These are phyloP conservation scores for Heterotilapia buettikoferi DNA, from an alignment of 2,113 vertebrate species.

Conservation along the genomic window DNA sequence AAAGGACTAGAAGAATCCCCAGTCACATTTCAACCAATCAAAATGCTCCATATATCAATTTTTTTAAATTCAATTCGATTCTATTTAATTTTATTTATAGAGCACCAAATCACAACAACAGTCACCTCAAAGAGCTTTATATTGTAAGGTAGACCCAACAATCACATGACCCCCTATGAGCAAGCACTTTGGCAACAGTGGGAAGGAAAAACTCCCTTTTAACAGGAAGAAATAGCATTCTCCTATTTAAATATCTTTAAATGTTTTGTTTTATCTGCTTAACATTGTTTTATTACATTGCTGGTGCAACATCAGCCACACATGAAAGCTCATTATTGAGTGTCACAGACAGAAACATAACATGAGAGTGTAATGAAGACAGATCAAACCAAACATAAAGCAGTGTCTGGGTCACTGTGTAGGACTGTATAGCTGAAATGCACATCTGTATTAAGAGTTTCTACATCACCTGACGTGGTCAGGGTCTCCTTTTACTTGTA, in stretches of 20 bases:
- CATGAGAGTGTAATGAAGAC: not conserved
- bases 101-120: not conserved
- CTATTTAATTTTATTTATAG: accelerated
- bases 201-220: not conserved
- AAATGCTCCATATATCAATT: not conserved
- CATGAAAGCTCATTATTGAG: not conserved
- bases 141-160: not conserved
- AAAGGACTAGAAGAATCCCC: not conserved
- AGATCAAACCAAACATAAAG: not conserved
- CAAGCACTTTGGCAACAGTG: not conserved
- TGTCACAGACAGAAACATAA: not conserved
- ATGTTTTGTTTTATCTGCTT: not conserved
- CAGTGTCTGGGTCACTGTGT: not conserved
- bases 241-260: not conserved
- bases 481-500: not conserved
- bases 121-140: not conserved
- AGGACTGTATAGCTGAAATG: not conserved
- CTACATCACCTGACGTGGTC: not conserved
- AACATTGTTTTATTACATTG: not conserved
- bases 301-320: not conserved
- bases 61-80: accelerated
- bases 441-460: not conserved
- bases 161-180: accelerated
- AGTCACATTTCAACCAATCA: not conserved
- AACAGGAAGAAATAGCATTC: not conserved